Evolutionary conservation across 2,888 invertebrate genomes (phyloP), one percentile per base, ranked within the genome.

Genomic region (Thymelicus acteon): DNA sequence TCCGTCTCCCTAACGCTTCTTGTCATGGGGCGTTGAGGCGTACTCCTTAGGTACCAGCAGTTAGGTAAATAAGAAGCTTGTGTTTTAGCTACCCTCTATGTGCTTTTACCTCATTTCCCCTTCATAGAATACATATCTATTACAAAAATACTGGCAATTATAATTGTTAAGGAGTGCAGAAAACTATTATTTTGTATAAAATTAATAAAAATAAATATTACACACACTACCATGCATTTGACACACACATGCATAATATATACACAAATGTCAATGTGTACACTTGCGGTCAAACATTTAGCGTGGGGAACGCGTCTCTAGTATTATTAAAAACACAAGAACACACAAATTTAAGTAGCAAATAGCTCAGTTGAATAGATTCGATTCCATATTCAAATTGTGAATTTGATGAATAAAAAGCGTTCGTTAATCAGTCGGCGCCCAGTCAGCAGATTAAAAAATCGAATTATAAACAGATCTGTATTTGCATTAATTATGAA

Each of bases 301-400:
- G n/a, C 40, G 5, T 6, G 5, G 7, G 5, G 8, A 40, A 1
- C 6, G 40, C 3, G 8, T 10, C 44, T 10, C 44, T 10, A 7
- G 10, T 10, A 44, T 10, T 8, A 8, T 8, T 10, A 1, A 44
- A 44, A 44, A 44, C 10, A 52, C 61, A 52, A 19, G 12, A 8
- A 60, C 57, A 47, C 47, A 62, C 54, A 54, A 15, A 5, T 6
- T 1, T 40, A 58, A 19, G 19, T 19, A 52, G 7, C 0, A 10
- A 44, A 44, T 12, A 52, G 15, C 40, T 15, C 13, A 0, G 8
- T 37, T 2, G 39, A n/a, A 62, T 39, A 49, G 39, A 52, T 52
- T 40, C 67, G 73, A 64, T 74, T 76, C 74, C 75, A 74, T 75
- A 77, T 75, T 75, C 75, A 74, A 76, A 77, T 73, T 75, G 73